Conservation (phyloP, 1,140 invertebrate species). For the Ostrea edulis region DNA sequence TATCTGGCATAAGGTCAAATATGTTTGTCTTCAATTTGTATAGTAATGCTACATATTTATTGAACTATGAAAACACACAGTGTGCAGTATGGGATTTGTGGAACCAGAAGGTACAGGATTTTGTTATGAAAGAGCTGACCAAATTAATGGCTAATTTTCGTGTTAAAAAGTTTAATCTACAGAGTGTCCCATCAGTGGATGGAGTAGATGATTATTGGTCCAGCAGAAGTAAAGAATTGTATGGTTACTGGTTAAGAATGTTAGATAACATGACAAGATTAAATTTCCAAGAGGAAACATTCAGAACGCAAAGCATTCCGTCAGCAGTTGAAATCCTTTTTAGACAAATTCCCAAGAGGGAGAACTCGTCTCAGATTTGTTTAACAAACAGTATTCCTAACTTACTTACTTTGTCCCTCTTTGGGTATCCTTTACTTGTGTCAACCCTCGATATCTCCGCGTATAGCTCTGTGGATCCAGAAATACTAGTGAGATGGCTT, state of each 20-base stretch:
- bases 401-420: constrained; percentile 88
- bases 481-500: constrained; percentile 93
- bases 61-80: constrained; percentile 87
- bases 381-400: constrained; percentile 85
- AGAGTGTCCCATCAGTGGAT: constrained; percentile 85
- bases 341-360: constrained; percentile 34
- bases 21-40: constrained; percentile 72
- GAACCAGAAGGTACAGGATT: constrained; percentile 70
- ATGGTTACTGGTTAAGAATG: constrained; percentile 1
- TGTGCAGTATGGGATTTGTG: constrained; percentile 73
- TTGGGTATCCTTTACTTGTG: constrained; percentile 91
- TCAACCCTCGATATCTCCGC: constrained; percentile 79
- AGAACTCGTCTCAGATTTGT: constrained; percentile 50
- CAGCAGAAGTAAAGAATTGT: constrained; percentile 64
- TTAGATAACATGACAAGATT: not conserved
- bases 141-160: not conserved
- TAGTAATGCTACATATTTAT: constrained; percentile 80
- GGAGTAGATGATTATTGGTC: constrained; percentile 82
- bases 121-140: constrained; percentile 19
- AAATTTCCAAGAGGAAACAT: constrained; percentile 56
- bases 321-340: constrained; percentile 59
- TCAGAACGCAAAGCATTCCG: constrained; percentile 56
- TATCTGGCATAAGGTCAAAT: constrained; percentile 53
- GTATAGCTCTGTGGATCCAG: constrained; percentile 82
- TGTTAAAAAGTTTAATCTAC: not conserved